Evolutionary conservation across 2,888 invertebrate species (phyloP), one percentile per base, ranked within the genome.

Genomic region (Acleris literana): DNA sequence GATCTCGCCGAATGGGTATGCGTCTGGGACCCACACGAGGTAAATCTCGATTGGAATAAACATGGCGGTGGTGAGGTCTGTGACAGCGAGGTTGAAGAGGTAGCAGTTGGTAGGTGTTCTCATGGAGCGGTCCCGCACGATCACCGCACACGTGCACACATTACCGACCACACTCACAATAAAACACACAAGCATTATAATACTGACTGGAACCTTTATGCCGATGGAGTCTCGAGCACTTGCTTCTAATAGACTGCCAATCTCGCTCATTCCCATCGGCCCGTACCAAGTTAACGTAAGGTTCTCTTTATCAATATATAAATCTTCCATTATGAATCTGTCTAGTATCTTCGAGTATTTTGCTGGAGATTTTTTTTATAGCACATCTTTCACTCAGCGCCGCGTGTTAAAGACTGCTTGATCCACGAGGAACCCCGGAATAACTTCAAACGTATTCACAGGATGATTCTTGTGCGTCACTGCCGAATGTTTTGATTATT

Each of bases 71-170:
- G 96, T 83, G 0, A 97, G 88, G 81, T 97, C 97, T 0, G 96
- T 95, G 4, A 96, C 88, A 5, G 97, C 96, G 64, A 97, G 89
- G 81, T 95, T 96, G 82, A 97, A 95, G 52, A 97, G 92, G 81
- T 97, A 97, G 79, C 95, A 96, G 85, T 97, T 97, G 16, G 97
- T 97, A 0, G 96, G 95, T 0, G 96, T 97, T 78, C 96, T 94
- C 97, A 97, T 96, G 64, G 95, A 94, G 57, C 94, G 94, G 78
- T 96, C 96, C 46, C 94, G 92, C 2, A 94, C 92, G 43, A 97
- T 96, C 5, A 97, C 96, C 3, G 96, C 93, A 80, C 96, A 96
- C 0, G 96, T 97, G 74, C 95, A 94, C 16, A 96, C 86, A 76
- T 97, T 97, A 0, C 97, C 97, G 1, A 96, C 81, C 0, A 96